Base-by-base conservation (phyloP, 2,797 vertebrate species). In the Myotis findleyi region DNA sequence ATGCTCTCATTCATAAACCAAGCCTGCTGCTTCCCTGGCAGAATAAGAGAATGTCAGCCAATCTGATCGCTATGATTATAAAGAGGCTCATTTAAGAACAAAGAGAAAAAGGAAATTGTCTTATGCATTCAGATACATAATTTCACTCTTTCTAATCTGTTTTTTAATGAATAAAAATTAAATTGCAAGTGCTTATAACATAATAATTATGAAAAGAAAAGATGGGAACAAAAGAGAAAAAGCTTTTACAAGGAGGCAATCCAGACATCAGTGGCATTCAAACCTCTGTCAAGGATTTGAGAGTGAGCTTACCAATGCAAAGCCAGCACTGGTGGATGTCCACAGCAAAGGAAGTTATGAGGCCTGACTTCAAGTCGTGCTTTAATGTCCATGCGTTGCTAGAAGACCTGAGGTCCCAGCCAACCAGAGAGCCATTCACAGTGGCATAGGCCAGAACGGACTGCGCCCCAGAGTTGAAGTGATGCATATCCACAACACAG, bases 321-420 rank as follows among this genome's bases (percentile, higher is more conserved):
- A 99, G 99, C 99, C 99, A 99, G 98, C 99, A 99, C 30, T 99
- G 99, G 98, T 99, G 99, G 98, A 99, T 99, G 97, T 99, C 99
- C 89, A 99, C 99, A 55, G 99, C 99, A 97, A 99, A 99, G 41
- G 99, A 99, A 1, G 99, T 99, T 98, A 99, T 99, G 97, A 99
- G 99, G n/a, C 99, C 99, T 0, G 99, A 98, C 25, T 99, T 99
- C 69, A 99, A 98, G 96, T 99, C 99, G 5, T 99, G 99, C 44
- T 99, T 99, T 3, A 99, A 98, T 0, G 98, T 99, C 99, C 99
- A 99, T 13, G 99, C 99, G 0, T 99, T 99, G 98, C 98, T 98
- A 95, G 99, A 99, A 66, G 99, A 99, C 83, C 99, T 98, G 36
- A 99, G 98, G 98, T 99, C 99, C 99, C 99, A 99, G 95, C 99